phyloP scores from a whole-genome alignment of 2,113 vertebrate species.

The Cygnus atratus region DNA sequence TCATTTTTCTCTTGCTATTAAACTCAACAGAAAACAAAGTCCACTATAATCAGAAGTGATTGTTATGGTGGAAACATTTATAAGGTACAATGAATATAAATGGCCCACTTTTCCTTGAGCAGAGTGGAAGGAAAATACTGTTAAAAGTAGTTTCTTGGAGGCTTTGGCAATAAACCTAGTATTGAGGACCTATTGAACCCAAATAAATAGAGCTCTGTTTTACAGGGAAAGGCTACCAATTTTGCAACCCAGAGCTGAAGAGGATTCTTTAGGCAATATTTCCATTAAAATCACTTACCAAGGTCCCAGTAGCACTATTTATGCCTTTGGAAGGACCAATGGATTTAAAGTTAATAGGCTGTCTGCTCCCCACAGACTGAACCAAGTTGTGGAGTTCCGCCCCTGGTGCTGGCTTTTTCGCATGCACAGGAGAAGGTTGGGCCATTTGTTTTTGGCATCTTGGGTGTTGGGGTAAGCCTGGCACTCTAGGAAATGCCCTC shows the following conservation, averaged over 20 bases:
- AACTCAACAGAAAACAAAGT: slow-evolving; percentile 41
- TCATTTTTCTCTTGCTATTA: slow-evolving; percentile 65
- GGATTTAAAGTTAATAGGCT: rapidly evolving
- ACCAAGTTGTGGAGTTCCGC: not conserved
- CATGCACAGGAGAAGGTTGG: not conserved
- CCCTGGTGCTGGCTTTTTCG: not conserved
- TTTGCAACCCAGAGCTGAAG: not conserved
- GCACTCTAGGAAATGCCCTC: too few relatives aligned
- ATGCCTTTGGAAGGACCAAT: not conserved
- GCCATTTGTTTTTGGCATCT: not conserved
- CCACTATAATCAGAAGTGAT: slow-evolving; percentile 51
- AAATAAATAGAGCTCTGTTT: not conserved
- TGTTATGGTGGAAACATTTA: slow-evolving; percentile 37
- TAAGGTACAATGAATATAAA: slow-evolving; percentile 57
- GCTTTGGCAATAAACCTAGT: not conserved
- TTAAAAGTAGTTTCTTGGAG: not conserved
- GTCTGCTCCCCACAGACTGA: not conserved
- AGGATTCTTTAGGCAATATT: not conserved
- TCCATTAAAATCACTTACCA: not conserved
- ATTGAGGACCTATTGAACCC: not conserved
- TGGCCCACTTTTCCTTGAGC: not conserved
- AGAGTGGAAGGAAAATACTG: not conserved
- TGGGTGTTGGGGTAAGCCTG: not conserved
- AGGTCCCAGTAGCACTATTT: not conserved
- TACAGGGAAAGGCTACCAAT: not conserved